Evolutionary conservation across 2,888 invertebrate genomes (phyloP), one percentile per base, ranked within the genome.

Genomic region (Nemurella pictetii): DNA sequence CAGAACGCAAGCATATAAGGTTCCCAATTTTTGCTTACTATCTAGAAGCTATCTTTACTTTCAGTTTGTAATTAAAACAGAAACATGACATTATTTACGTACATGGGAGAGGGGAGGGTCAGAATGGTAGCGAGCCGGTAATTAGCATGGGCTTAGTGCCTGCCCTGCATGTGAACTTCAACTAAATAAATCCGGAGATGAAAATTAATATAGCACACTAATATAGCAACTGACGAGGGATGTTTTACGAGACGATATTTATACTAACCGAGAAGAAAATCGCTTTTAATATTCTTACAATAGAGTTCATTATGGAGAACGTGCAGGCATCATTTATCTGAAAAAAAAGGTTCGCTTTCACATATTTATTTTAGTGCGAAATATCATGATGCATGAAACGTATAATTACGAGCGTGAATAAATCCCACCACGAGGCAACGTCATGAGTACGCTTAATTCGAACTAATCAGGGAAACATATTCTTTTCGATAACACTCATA

Each of bases 111-210:
- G 55, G 55, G 12, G 55, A 3, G 55, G 20, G 15, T 32, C 78
- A 25, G 12, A 4, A 3, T 25, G 25, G 28, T 27, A 78, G 15
- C 78, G 29, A 32, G 80, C 30, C 80, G 80, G 80, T 80, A 80
- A 80, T 80, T 80, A 80, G 80, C 32, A 3, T 74, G 25, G 20
- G 80, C 80, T 80, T 80, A 80, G 9, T 80, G 29, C 25, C 4
- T 25, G 25, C 29, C 80, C 20, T n/a, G 80, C 80, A 28, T 80
- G 30, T 29, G 80, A 28, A 80, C 30, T 28, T 28, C 28, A 80
- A 80, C 80, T n/a, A 30, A 29, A 28, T 80, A 80, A 80, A 80
- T 80, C 80, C 80, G 80, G 80, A 80, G 80, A 80, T 80, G 80
- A 80, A 80, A 80, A 30, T 80, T 28, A 80, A 80, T 80, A 80